phyloP scores from a whole-genome alignment of 2,888 invertebrate species.

The Actias luna region DNA sequence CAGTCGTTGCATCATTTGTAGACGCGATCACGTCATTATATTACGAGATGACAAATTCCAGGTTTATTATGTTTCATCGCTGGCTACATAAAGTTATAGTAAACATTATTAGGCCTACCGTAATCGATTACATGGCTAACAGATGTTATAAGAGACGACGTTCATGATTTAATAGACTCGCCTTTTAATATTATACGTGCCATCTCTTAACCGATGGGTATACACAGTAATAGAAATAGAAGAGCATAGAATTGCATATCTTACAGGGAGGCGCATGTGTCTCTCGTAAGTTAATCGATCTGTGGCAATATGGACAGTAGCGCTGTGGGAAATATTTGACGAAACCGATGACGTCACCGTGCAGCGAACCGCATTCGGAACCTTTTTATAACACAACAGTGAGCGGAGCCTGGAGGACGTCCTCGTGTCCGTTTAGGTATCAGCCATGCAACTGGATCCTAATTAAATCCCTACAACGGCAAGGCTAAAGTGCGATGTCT shows the following conservation, averaged over 20 bases:
- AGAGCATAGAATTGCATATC: conserved; percentile 14
- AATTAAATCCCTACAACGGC: conserved; percentile 80
- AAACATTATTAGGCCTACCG: not conserved
- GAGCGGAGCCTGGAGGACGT: conserved; percentile 72
- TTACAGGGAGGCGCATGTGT: conserved; percentile 36
- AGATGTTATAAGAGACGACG: not conserved
- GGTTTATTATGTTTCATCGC: not conserved
- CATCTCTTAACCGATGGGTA: not conserved
- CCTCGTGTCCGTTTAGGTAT: conserved; percentile 80
- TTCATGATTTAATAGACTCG: not conserved
- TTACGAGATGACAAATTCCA: not conserved
- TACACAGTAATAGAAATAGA: not conserved
- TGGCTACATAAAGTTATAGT: not conserved
- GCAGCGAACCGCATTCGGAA: conserved; percentile 49
- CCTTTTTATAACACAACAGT: conserved; percentile 69
- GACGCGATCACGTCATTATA: not conserved
- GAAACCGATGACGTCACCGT: conserved; percentile 62
- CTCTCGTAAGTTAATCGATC: conserved; percentile 40
- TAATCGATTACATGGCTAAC: not conserved
- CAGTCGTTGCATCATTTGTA: conserved; percentile 13
- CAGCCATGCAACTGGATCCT: conserved; percentile 77
- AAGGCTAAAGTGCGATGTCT: conserved; percentile 79
- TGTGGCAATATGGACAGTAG: conserved; percentile 44
- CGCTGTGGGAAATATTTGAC: conserved; percentile 66
- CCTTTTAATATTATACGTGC: too few relatives aligned